phyloP scores from a whole-genome alignment of 1,140 invertebrate species.

The Cephus cinctus region DNA sequence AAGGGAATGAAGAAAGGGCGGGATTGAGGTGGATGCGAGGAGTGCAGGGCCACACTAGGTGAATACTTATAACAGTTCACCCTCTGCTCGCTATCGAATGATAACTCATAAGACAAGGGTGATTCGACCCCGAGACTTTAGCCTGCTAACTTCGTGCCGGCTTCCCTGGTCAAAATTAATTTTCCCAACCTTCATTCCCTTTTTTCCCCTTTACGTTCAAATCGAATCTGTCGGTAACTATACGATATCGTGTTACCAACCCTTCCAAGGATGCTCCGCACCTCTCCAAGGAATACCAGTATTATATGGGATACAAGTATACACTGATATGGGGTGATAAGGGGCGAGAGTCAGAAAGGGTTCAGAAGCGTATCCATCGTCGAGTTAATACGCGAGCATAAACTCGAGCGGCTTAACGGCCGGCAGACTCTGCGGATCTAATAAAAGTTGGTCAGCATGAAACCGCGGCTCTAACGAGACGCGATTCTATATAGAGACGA shows the following conservation, averaged over 20 bases:
- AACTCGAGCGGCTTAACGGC: slow-evolving; percentile 18
- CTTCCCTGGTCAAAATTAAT: neutral
- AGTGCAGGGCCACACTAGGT: slow-evolving; percentile 7
- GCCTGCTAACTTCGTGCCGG: slow-evolving; percentile 12
- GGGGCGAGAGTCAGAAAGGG: too few species aligned
- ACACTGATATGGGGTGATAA: slow-evolving; percentile 13
- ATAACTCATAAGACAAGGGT: slow-evolving; percentile 14
- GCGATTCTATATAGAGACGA: neutral
- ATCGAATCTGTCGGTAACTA: neutral
- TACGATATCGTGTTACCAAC: slow-evolving; percentile 22
- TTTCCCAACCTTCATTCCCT: too few species aligned
- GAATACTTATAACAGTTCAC: slow-evolving; percentile 32
- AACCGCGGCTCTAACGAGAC: neutral
- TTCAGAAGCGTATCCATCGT: too few species aligned
- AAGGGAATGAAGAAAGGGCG: neutral
- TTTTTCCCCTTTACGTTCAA: too few species aligned
- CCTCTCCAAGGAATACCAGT: slow-evolving; percentile 14
- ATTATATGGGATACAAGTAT: neutral
- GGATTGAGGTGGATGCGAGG: neutral
- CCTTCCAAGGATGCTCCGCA: slow-evolving; percentile 22
- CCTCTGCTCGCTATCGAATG: slow-evolving; percentile 7
- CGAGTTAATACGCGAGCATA: slow-evolving; percentile 15
- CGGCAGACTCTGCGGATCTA: slow-evolving; percentile 6
- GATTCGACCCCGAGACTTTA: slow-evolving; percentile 7
- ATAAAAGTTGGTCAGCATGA: slow-evolving; percentile 7